phyloP scores from a whole-genome alignment of 2,888 invertebrate genomes.

The Alsophila aescularia region DNA sequence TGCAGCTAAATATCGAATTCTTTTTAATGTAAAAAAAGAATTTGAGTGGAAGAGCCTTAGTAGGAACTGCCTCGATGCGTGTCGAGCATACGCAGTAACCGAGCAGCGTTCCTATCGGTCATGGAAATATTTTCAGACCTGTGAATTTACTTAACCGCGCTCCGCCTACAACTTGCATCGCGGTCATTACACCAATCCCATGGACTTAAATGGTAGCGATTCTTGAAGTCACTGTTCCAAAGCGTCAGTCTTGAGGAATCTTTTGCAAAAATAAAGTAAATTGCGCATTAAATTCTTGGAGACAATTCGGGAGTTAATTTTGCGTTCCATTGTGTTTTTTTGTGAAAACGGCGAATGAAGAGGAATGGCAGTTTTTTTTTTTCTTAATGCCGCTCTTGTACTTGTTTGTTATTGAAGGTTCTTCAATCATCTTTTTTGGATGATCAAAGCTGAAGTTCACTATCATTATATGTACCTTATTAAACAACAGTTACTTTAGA shows the following conservation, averaged over 20 bases:
- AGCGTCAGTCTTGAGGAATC: slow-evolving; percentile 45
- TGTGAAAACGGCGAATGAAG: slow-evolving; percentile 36
- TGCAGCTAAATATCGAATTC: too few species aligned
- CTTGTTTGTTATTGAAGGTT: neutral
- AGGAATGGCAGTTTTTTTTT: slow-evolving; percentile 31
- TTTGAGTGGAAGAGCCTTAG: too few species aligned
- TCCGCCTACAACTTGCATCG: slow-evolving; percentile 31
- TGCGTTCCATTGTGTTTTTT: slow-evolving; percentile 45
- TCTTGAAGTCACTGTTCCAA: slow-evolving; percentile 54
- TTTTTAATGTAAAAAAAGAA: too few species aligned
- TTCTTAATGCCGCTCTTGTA: neutral
- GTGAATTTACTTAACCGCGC: neutral
- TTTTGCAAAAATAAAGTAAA: slow-evolving; percentile 53
- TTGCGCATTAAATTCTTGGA: slow-evolving; percentile 42
- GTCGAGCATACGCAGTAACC: too few species aligned
- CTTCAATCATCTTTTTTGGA: neutral
- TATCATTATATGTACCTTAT: too few species aligned
- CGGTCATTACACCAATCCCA: slow-evolving; percentile 49
- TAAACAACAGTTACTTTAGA: too few species aligned
- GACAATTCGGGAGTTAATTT: slow-evolving; percentile 40
- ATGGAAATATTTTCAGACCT: too few species aligned
- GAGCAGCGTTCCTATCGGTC: neutral
- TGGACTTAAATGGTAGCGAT: slow-evolving; percentile 59
- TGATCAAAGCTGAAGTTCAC: too few species aligned
- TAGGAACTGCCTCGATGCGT: too few species aligned